A percentile compares a stretch with the other conserved stretches of the same genome.
These are phyloP conservation scores for Coluber constrictor DNA, from an alignment of 2,797 vertebrate genomes.

Conservation along the genomic window DNA sequence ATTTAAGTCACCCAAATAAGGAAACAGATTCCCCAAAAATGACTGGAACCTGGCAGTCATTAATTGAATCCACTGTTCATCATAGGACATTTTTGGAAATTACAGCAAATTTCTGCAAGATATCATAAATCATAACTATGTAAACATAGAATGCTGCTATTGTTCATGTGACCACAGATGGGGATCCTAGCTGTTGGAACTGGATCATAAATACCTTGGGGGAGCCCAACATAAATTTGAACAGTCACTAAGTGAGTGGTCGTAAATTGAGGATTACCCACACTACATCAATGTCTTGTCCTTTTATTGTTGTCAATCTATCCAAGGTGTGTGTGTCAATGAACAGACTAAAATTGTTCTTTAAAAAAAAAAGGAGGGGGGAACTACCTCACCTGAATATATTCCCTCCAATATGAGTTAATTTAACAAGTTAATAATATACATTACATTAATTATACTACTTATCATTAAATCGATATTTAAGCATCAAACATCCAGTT, in stretches of 20 bases:
- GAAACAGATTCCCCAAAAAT: neutral
- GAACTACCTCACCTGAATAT: too few species aligned
- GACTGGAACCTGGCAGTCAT: neutral
- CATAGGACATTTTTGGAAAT: neutral
- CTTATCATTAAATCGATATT: neutral
- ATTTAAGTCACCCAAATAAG: neutral
- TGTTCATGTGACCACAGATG: neutral
- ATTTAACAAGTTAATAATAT: neutral
- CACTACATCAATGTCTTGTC: neutral
- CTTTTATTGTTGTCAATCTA: neutral
- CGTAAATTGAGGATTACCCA: neutral
- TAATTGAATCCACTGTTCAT: neutral
- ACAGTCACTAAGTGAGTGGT: neutral
- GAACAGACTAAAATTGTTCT: neutral
- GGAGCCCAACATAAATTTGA: neutral
- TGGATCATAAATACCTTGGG: neutral
- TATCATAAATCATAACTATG: neutral
- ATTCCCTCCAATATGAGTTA: neutral
- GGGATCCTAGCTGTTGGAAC: neutral
- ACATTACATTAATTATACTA: neutral
- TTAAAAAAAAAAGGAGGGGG: neutral
- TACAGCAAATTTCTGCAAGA: neutral
- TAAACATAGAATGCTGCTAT: neutral
- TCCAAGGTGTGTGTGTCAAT: neutral
- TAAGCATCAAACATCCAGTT: neutral